phyloP scores from a whole-genome alignment of 2,888 invertebrate genomes.

The Drosophila mettleri region DNA sequence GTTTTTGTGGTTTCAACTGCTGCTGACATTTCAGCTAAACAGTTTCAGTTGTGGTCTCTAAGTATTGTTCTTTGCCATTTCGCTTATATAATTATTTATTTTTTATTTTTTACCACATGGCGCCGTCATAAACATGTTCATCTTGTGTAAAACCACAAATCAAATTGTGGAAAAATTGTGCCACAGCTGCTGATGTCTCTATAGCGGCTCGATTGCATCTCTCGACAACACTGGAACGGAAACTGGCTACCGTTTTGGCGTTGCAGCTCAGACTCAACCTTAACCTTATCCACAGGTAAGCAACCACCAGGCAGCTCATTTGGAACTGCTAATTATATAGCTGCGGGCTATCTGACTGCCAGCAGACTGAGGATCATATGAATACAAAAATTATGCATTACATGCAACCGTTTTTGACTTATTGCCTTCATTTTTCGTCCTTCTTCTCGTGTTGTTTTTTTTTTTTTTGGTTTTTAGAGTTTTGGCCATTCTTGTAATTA shows the following conservation, averaged over 20 bases:
- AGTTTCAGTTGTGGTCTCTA: conserved; percentile 53
- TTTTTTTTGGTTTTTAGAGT: conserved; percentile 9
- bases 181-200: conserved; percentile 74
- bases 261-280: conserved; percentile 5
- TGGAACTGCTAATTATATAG: conserved; percentile 70
- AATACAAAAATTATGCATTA: conserved; percentile 64
- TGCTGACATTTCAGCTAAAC: conserved; percentile 50
- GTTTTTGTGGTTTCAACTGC: conserved; percentile 66
- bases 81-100: conserved; percentile 1
- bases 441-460: background rate
- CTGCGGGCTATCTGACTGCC: conserved; percentile 42
- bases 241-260: conserved; percentile 60
- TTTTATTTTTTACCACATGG: conserved; percentile 34
- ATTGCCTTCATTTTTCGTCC: conserved; percentile 62
- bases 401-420: conserved; percentile 75
- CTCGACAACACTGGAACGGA: conserved; percentile 50
- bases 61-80: conserved; percentile 24
- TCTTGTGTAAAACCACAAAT: conserved; percentile 65
- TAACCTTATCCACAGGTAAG: conserved; percentile 24
- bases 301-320: conserved; percentile 44
- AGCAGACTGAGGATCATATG: conserved; percentile 45
- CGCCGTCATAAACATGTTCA: conserved; percentile 54
- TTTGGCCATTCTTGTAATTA: conserved; percentile 70
- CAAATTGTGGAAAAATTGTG: conserved; percentile 74
- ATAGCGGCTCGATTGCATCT: conserved; percentile 44